Conservation (phyloP, 1,140 invertebrate genomes). For the Laodelphax striatellus region DNA sequence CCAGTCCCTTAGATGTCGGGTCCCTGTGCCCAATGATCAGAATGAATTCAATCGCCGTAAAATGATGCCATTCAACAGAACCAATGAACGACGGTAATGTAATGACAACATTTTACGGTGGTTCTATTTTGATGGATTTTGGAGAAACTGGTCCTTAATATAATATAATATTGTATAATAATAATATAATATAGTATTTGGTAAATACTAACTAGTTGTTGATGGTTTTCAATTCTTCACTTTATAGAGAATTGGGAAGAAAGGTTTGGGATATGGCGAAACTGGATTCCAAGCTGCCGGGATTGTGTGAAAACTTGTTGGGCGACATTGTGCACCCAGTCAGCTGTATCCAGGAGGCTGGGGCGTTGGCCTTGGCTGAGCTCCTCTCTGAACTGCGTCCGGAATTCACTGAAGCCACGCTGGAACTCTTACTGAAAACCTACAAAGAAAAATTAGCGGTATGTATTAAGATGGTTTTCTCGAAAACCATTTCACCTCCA, state of each 20-base stretch:
- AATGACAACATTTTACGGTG: too few species aligned
- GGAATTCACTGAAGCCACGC: constrained; percentile 37
- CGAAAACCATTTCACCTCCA: too few species aligned
- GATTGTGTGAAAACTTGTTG: constrained; percentile 50
- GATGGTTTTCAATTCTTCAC: background rate
- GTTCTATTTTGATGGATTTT: too few species aligned
- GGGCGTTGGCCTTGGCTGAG: constrained; percentile 59
- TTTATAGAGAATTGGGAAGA: constrained; percentile 44
- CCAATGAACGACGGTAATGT: too few species aligned
- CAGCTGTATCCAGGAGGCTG: constrained; percentile 63
- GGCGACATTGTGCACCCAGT: constrained; percentile 67
- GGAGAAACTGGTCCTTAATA: too few species aligned
- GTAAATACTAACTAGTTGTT: too few species aligned
- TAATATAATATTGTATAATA: too few species aligned
- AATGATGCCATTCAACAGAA: too few species aligned
- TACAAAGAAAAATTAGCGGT: constrained; percentile 55
- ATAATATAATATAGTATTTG: too few species aligned
- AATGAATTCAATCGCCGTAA: too few species aligned
- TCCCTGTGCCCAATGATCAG: too few species aligned
- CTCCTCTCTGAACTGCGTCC: constrained; percentile 43
- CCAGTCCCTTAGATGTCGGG: too few species aligned
- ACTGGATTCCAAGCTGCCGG: constrained; percentile 40
- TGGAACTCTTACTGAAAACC: constrained; percentile 54
- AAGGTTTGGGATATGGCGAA: constrained; percentile 53
- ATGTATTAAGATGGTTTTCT: constrained; percentile 1